phyloP scores from a whole-genome alignment of 1,140 invertebrate species.

The Drosophila micromelanica region DNA sequence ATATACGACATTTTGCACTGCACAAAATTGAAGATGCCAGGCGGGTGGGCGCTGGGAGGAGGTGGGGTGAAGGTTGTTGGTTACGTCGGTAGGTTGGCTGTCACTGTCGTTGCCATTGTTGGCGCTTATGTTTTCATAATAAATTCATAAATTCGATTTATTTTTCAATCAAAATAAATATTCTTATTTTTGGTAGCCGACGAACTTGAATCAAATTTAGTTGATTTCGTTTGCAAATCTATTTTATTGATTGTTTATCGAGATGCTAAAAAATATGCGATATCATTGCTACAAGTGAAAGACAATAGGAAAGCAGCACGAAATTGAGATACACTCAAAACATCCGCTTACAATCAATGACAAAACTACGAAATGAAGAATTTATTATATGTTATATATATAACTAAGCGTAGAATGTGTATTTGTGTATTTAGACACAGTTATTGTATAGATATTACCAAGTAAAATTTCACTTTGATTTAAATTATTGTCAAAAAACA shows the following conservation, averaged over 20 bases:
- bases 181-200: constrained; percentile 34
- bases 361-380: neutral
- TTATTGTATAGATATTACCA: too few relatives aligned
- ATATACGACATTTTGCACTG: constrained; percentile 44
- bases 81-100: constrained; percentile 30
- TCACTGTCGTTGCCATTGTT: constrained; percentile 59
- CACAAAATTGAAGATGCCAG: constrained; percentile 43
- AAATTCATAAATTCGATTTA: constrained; percentile 84
- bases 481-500: neutral
- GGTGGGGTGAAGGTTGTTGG: neutral
- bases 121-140: constrained; percentile 79
- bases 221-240: constrained; percentile 36
- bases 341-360: neutral
- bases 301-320: neutral
- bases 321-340: neutral
- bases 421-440: too few relatives aligned
- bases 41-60: constrained; percentile 8
- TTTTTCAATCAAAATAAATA: constrained; percentile 84
- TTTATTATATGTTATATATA: too few relatives aligned
- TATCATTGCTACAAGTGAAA: constrained; percentile 9
- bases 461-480: too few relatives aligned
- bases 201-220: constrained; percentile 49
- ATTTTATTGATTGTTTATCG: constrained; percentile 19
- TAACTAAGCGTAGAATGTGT: too few relatives aligned
- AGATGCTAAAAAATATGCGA: constrained; percentile 1